A percentile compares a stretch with the other conserved stretches of the same genome.
Evolutionary conservation across 92 coral and sea anemone genomes (phyloP).

Genomic region (Porites lobata): DNA sequence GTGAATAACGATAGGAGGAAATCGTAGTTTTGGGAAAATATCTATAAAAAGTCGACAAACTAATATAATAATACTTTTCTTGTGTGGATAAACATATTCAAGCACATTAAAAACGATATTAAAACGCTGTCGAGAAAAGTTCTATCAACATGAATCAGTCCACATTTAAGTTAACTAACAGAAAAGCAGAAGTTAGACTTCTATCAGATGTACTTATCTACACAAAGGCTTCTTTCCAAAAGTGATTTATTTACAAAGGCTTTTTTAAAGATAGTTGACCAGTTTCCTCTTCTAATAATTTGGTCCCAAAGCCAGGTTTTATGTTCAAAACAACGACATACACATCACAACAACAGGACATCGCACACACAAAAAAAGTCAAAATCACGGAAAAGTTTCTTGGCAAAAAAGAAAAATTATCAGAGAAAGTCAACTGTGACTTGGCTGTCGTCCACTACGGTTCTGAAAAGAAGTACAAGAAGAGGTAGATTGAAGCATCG

Average conservation of each 20-base stretch:
- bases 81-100: no score
- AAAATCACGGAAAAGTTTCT: neutral
- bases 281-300: neutral
- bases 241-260: neutral
- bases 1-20: no score
- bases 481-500: neutral
- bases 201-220: no score
- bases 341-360: conserved; percentile 7
- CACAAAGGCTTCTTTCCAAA: no score
- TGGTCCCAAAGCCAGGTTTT: conserved; percentile 35
- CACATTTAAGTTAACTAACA: no score
- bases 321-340: conserved; percentile 20
- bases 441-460: conserved; percentile 97
- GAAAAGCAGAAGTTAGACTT: no score
- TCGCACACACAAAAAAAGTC: conserved; percentile 4
- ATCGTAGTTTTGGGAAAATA: no score
- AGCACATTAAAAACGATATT: no score
- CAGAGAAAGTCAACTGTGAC: conserved; percentile 98
- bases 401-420: conserved; percentile 16
- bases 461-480: conserved; percentile 64
- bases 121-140: no score
- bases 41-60: no score
- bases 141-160: no score
- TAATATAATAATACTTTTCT: no score
- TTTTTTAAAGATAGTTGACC: neutral